Evolutionary conservation across 2,113 vertebrate genomes (phyloP).

Genomic region (Gallinago jamesoni): DNA sequence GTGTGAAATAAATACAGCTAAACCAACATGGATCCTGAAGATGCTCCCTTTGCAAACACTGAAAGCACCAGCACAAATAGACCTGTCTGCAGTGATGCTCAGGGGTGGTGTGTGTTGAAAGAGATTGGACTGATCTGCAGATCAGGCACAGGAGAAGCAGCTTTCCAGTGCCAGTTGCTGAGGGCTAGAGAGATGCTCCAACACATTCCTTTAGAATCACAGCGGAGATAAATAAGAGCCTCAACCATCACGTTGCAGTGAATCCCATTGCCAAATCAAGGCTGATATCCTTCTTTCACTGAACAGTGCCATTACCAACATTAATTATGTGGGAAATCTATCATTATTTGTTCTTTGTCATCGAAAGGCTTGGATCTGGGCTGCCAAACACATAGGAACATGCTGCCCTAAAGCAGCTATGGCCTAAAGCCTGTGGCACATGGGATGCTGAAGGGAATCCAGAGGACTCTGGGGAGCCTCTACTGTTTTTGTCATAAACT

Average conservation of each 20-base stretch:
- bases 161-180: neutral
- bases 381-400: neutral
- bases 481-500: neutral
- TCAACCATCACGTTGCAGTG: accelerated
- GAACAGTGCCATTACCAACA: neutral
- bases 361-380: neutral
- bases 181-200: neutral
- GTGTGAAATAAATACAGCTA: neutral
- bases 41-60: neutral
- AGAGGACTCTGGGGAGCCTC: neutral
- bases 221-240: neutral
- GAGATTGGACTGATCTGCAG: neutral
- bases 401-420: neutral
- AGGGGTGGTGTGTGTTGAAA: neutral
- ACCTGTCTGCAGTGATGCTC: neutral
- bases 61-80: neutral
- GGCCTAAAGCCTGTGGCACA: neutral
- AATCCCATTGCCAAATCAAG: neutral
- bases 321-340: neutral
- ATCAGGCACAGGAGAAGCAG: neutral
- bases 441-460: neutral
- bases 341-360: neutral
- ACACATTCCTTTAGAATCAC: neutral
- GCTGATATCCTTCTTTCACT: neutral
- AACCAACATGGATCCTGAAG: neutral